Conservation (phyloP, 64 coral and sea anemone species). For the Pachyseris speciosa region DNA sequence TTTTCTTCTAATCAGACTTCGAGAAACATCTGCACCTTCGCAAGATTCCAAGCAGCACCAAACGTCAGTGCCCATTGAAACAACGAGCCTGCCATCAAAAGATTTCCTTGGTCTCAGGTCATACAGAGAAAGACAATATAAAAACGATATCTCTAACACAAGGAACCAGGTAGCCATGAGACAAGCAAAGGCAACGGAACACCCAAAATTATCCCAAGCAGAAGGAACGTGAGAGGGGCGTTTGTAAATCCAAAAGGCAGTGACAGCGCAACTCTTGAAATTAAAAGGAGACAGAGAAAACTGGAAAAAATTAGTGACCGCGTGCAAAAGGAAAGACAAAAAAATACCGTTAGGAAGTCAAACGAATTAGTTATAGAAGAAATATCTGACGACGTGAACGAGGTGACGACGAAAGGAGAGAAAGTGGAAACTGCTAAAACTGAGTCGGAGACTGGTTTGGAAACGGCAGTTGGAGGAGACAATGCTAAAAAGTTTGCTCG, state of each 20-base stretch:
- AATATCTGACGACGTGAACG: background rate
- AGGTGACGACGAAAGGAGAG: background rate
- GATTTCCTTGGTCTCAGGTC: background rate
- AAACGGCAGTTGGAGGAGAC: too few relatives aligned
- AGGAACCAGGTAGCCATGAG: background rate
- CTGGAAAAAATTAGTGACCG: background rate
- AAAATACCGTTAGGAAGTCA: background rate
- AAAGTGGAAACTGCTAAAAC: background rate
- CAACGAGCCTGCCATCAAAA: background rate
- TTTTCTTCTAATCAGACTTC: too few relatives aligned
- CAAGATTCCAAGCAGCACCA: background rate
- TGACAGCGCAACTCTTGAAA: background rate
- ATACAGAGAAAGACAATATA: background rate
- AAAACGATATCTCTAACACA: background rate
- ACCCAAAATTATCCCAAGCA: background rate
- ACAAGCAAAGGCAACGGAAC: background rate
- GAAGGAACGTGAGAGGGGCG: background rate
- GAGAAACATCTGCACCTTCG: background rate
- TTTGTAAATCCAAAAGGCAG: background rate
- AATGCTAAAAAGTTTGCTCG: background rate
- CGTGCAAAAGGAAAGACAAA: background rate
- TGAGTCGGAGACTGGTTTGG: background rate
- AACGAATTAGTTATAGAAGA: background rate
- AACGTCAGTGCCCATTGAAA: background rate
- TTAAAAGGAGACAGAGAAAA: background rate